phyloP scores from a whole-genome alignment of 2,888 invertebrate species.

The Archips xylosteana region DNA sequence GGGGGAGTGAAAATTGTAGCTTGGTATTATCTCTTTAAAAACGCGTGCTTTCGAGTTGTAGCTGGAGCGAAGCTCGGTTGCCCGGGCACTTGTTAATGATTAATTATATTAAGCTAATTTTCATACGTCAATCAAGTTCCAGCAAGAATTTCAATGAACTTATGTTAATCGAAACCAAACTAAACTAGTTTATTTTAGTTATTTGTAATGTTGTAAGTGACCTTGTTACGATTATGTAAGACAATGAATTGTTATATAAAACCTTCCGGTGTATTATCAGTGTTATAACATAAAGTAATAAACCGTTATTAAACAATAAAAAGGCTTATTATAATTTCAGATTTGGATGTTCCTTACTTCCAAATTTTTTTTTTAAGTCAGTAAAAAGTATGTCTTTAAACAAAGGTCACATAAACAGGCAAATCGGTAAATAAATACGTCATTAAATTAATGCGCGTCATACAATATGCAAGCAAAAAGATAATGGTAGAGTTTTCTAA shows the following conservation, averaged over 20 bases:
- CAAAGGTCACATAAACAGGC: slow-evolving; percentile 1
- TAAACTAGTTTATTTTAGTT: slow-evolving; percentile 2
- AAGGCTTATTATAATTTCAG: slow-evolving; percentile 28
- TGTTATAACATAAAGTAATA: slow-evolving; percentile 24
- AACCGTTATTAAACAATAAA: slow-evolving; percentile 29
- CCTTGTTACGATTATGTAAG: slow-evolving; percentile 40
- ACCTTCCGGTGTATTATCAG: slow-evolving; percentile 24
- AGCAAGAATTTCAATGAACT: slow-evolving; percentile 5
- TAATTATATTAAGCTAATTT: background rate
- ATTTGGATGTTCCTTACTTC: slow-evolving; percentile 5
- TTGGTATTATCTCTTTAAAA: no score
- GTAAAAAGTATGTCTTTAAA: background rate
- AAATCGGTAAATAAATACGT: background rate
- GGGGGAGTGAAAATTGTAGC: no score
- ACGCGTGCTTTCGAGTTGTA: no score
- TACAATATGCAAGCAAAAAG: background rate
- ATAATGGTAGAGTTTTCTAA: background rate
- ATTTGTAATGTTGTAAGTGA: slow-evolving; percentile 21
- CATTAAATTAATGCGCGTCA: slow-evolving; percentile 7
- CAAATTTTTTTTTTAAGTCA: background rate
- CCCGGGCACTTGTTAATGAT: no score
- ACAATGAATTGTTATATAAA: slow-evolving; percentile 23
- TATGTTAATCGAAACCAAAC: slow-evolving; percentile 7
- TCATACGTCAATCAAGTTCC: background rate
- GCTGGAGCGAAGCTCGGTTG: no score